Evolutionary conservation across 2,113 vertebrate species (phyloP), one percentile per base, ranked within the genome.

Genomic region (Chlorodrepanis virens): DNA sequence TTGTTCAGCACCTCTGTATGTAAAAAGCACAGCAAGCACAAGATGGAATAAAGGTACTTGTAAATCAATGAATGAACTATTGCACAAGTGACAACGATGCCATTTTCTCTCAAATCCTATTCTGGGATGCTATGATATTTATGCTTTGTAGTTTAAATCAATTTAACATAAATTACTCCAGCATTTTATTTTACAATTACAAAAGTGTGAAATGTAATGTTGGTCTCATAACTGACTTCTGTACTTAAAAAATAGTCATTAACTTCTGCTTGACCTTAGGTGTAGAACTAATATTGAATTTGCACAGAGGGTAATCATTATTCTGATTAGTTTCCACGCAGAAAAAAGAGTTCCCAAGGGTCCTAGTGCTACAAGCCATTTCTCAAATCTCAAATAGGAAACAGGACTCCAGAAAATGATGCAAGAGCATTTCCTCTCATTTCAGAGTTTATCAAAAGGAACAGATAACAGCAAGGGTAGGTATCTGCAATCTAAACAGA

Each of bases 211-310:
- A 96, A 93, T 65, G 71, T 85, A 97, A 94, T 74, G 68, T 68
- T 69, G 63, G 77, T 82, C 94, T 97, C 77, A 52, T 86, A 94
- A 93, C 78, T 72, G 57, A 93, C 80, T 94, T 89, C 60, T 82
- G 21, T 63, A 83, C 75, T 57, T 95, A 87, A 97, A 93, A 97
- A 97, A 97, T 87, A 93, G 92, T 97, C 97, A 97, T 98, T 98
- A 98, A 98, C 96, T 98, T 98, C 91, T 94, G 80, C 91, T 95
- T 97, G 97, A 98, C 98, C 97, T 96, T 97, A 94, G 78, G 83
- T 97, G 33, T 85, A 95, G 87, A 95, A 82, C 70, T 87, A 96
- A 97, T 97, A 98, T 65, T 97, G 93, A 94, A 97, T 97, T 96
- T 95, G 82, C 80, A 92, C 80, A 93, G 90, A 95, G 85, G 91